phyloP scores from a whole-genome alignment of 2,797 vertebrate species.

The Mormyrus hasselquistii region DNA sequence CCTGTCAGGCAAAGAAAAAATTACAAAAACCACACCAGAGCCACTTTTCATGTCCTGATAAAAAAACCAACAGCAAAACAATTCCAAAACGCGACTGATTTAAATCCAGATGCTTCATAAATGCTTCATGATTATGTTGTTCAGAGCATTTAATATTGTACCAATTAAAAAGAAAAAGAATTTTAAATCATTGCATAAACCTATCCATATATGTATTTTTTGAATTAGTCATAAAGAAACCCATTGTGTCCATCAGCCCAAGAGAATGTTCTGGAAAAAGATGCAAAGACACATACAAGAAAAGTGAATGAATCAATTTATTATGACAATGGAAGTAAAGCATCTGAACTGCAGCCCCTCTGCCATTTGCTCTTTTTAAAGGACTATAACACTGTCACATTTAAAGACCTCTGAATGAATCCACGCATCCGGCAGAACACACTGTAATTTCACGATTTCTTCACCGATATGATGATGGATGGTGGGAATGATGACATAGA shows the following conservation, averaged over 20 bases:
- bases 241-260: background rate
- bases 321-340: background rate
- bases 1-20: background rate
- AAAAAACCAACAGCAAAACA: background rate
- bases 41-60: background rate
- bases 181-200: background rate
- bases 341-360: background rate
- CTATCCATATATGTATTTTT: background rate
- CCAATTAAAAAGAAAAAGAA: background rate
- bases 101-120: background rate
- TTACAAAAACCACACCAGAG: background rate
- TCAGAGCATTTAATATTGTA: slow-evolving; percentile 3
- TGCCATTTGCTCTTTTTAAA: background rate
- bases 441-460: background rate
- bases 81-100: background rate
- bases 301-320: background rate
- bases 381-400: background rate
- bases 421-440: background rate
- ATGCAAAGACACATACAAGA: background rate
- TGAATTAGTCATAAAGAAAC: background rate
- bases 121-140: background rate
- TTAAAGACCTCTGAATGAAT: background rate
- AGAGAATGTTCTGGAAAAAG: background rate
- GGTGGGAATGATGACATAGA: background rate
- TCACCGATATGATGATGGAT: background rate